Evolutionary conservation across 2,113 vertebrate genomes (phyloP).

Genomic region (Neodontobutis hainanensis): DNA sequence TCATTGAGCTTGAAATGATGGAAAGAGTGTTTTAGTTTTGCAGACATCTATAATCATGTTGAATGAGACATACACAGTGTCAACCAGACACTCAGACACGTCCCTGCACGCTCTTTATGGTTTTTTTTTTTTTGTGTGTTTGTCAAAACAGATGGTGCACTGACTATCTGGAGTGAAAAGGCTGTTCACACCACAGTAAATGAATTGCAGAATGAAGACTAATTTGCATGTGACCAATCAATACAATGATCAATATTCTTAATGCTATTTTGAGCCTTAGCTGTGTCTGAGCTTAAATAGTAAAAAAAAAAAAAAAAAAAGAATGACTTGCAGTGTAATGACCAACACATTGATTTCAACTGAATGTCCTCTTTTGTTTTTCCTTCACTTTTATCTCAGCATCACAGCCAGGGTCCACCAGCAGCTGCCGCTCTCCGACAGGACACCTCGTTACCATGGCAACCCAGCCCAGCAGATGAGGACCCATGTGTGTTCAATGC

Average conservation of each 20-base stretch:
- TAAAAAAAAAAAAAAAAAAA: neutral
- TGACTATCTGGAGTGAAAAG: slow-evolving; percentile 22
- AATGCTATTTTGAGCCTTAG: neutral
- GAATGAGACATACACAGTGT: slow-evolving; percentile 49
- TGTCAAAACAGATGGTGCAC: slow-evolving; percentile 36
- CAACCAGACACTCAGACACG: slow-evolving; percentile 48
- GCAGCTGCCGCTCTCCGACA: slow-evolving; percentile 35
- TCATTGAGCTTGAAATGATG: slow-evolving; percentile 48
- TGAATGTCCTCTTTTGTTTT: neutral
- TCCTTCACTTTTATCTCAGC: slow-evolving; percentile 8
- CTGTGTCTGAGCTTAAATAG: slow-evolving; percentile 4
- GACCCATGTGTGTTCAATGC: slow-evolving; percentile 29
- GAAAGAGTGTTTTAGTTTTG: slow-evolving; percentile 7
- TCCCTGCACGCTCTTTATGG: slow-evolving; percentile 34
- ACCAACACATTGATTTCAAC: neutral
- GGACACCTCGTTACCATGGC: slow-evolving; percentile 57
- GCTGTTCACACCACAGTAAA: slow-evolving; percentile 1
- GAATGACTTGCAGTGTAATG: too few relatives aligned
- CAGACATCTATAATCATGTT: slow-evolving; percentile 56
- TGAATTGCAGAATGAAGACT: slow-evolving; percentile 27
- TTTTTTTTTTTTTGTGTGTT: neutral
- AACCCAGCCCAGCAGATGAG: slow-evolving; percentile 14
- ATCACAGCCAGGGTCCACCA: slow-evolving; percentile 47
- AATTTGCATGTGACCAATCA: slow-evolving; percentile 40
- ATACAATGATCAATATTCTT: slow-evolving; percentile 48